Base-by-base conservation (phyloP, 2,113 vertebrate genomes). In the Numenius arquata region DNA sequence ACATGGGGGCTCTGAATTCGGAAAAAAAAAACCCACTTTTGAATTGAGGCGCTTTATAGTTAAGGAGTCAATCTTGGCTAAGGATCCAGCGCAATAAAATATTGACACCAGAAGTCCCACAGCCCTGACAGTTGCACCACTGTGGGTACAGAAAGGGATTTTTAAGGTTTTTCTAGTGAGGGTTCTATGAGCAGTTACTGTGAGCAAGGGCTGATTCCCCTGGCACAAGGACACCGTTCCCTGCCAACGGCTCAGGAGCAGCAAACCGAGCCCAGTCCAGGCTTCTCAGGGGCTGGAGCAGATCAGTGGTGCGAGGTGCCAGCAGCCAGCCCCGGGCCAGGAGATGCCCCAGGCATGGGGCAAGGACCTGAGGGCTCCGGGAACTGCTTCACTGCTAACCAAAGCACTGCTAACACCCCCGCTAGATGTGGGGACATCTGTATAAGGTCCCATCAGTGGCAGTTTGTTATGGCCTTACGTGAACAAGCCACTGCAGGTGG, bases 1-100 rank as follows among this genome's bases (percentile, higher is more conserved):
- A 20, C 9, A 16, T 0, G 25, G 20, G 18, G 22, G 21, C 41
- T 84, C 43, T 22, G 61, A 66, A 63, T 61, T 26, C 0, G 16
- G 4, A n/a, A 26, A 76, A 50, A 30, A 56, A 3, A 53, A 30
- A 5, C 15, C 52, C 15, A 7, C 41, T 70, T 55, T 12, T n/a
- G 41, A 93, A 90, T 56, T 10, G 36, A 82, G 34, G 11, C 30
- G 6, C 36, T 68, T 79, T 53, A 30, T 2, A 63, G 34, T 45
- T 56, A 58, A 25, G 43, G 41, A 41, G 27, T 41, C 55, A 53
- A 20, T 20, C 27, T 40, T 12, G 52, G 53, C 36, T 22, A 78
- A 36, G 48, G 34, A 77, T 87, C 29, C 8, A 34, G 25, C 15
- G 8, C 34, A 70, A 11, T 38, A 18, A 13, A 79, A 73, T 40